Conservation (phyloP, 2,797 vertebrate genomes). For the Lagorchestes hirsutus region DNA sequence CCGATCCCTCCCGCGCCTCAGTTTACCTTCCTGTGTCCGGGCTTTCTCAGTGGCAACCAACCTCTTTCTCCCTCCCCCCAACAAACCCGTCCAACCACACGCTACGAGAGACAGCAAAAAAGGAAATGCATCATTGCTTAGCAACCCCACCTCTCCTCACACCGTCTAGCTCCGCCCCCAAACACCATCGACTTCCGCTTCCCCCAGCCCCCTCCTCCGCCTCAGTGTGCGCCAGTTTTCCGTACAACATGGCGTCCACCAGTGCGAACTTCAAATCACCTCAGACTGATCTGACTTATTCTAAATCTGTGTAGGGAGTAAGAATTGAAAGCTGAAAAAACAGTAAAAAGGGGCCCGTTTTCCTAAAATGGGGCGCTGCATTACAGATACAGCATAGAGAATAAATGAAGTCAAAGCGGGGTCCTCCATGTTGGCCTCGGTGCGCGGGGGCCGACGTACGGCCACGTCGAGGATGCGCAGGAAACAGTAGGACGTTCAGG, state of each 20-base stretch:
- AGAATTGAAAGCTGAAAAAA: background rate
- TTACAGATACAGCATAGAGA: too few species aligned
- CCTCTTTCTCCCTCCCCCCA: conserved; percentile 37
- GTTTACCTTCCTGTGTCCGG: conserved; percentile 48
- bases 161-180: background rate
- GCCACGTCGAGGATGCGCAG: background rate
- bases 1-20: conserved; percentile 33
- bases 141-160: background rate
- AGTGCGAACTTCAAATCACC: background rate
- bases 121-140: conserved; percentile 61
- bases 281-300: background rate
- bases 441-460: background rate
- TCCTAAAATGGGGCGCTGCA: background rate
- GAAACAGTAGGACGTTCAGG: background rate
- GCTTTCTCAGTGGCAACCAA: conserved; percentile 57
- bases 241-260: background rate
- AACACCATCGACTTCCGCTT: background rate
- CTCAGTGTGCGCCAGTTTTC: background rate
- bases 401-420: background rate
- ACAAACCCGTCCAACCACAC: conserved; percentile 65
- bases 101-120: conserved; percentile 2
- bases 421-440: background rate
- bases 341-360: background rate
- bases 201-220: background rate
- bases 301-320: background rate